Evolutionary conservation across 2,113 vertebrate species (phyloP).

Genomic region (Spea bombifrons): DNA sequence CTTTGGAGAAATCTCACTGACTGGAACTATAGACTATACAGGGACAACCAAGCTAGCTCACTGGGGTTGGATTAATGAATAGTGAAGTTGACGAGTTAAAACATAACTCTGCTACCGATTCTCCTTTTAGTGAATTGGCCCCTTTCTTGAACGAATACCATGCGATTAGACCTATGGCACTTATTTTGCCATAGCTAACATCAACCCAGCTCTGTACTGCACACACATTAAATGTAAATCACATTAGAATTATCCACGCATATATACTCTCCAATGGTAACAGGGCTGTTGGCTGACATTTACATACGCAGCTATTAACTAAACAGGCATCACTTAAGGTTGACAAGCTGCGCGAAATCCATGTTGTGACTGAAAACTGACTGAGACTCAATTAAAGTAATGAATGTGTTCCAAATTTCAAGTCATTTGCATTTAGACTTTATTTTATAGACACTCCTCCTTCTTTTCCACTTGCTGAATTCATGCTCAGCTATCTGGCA

Average conservation of each 20-base stretch:
- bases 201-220: not conserved
- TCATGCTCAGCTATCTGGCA: slow-evolving; percentile 61
- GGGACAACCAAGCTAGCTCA: too few species aligned
- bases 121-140: too few species aligned
- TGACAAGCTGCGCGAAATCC: slow-evolving; percentile 60
- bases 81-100: too few species aligned
- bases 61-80: too few species aligned
- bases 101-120: too few species aligned
- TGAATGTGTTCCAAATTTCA: slow-evolving; percentile 67
- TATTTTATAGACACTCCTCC: slow-evolving; percentile 64
- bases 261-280: not conserved
- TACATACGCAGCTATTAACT: slow-evolving; percentile 9
- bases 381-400: slow-evolving; percentile 69
- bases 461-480: slow-evolving; percentile 28
- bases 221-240: not conserved
- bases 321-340: slow-evolving; percentile 55
- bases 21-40: too few species aligned
- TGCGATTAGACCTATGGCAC: too few species aligned
- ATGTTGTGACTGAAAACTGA: slow-evolving; percentile 65
- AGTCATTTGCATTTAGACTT: slow-evolving; percentile 62
- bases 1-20: too few species aligned
- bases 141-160: too few species aligned
- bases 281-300: not conserved
- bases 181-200: too few species aligned
- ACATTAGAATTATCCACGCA: not conserved